Base-by-base conservation (phyloP, 2,888 invertebrate genomes). In the Cosmopolites sordidus region DNA sequence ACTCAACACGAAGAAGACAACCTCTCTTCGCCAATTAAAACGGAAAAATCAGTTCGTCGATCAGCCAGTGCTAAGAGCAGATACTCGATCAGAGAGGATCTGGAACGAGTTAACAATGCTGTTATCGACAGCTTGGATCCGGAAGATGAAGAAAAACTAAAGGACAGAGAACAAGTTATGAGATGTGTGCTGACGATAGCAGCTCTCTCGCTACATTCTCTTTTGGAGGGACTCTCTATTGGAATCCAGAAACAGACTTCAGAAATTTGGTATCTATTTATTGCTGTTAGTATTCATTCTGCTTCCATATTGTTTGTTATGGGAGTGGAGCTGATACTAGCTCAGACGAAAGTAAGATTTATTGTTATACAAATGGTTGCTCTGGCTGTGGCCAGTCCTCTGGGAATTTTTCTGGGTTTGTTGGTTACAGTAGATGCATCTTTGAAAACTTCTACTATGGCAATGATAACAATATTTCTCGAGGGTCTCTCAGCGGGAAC, bases 181-280 rank as follows among this genome's bases (percentile, higher is more conserved):
- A 66, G 77, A 30, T 73, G 74, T 49, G 62, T 76, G 38, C 64
- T 79, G 14, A 70, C 76, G 38, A 72, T 77, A 38, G 59, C 77
- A 12, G 79, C 80, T 1, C 68, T 80, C 54, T 78, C 78, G 1
- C 73, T 79, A 53, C 80, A 80, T 63, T 76, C 78, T 0, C 66
- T 79, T 45, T 77, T 80, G 58, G 80, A 80, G 67, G 80, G 80
- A 2, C 64, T 80, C 48, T 77, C 79, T 1, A 76, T 78, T 44
- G 78, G 80, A 4, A 64, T 79, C 6, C 78, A 78, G 61, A 65
- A 67, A 27, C 73, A 72, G 1, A 60, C 67, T 3, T 67, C 70
- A 1, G 75, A 75, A 58, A 75, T 79, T 43, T 79, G 78, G 79
- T 78, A 73, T 57, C 66, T 80, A 38, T 78, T 79, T 60, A 69